Evolutionary conservation across 1,140 invertebrate species (phyloP), one percentile per base, ranked within the genome.

Genomic region (Pseudomyrmex pallidus): DNA sequence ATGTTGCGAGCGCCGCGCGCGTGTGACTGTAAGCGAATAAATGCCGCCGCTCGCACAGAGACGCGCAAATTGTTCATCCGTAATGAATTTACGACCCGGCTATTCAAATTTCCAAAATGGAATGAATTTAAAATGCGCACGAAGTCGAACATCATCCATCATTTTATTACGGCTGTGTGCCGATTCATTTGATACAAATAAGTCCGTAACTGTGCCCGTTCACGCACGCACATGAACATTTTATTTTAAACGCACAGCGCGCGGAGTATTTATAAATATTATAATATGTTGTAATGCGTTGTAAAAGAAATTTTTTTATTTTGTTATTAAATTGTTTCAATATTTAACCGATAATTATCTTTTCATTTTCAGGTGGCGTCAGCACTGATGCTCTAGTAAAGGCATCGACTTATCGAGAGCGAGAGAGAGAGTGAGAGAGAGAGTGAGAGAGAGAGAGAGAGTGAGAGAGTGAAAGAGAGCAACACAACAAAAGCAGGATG

Each of bases 351-450:
- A 74, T 12, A 17, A 0, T 15, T 13, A 3, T 44, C 17, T 82
- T 61, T 54, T 8, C 74, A 12, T 3, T 87, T 86, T 25, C 74
- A 89, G 87, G 22, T 57, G 70, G 54, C 70, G 50, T 48, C 63
- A 25, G 66, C 64, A 89, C 87, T 66, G 73, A 89, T 89, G 87
- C 80, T 88, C 15, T 88, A 84, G 84, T 89, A 78, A 74, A 88
- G 74, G 68, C 50, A 20, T 44, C 44, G 70, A 7, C 15, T 50
- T 20, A 86, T 7, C 46, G 70, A 84, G 70, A 82, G 84, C 20
- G 74, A 64, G 50, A 44, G 59, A 68, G 82, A 52, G 50, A 83
- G 73, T 63, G 67, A 68, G 73, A 10, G 22, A n/a, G 84, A 84
- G 74, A 78, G 84, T 13, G 25, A n/a, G 78, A 44, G 62, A 44